Conservation (phyloP, 1,140 invertebrate species). For the Sinonovacula constricta region DNA sequence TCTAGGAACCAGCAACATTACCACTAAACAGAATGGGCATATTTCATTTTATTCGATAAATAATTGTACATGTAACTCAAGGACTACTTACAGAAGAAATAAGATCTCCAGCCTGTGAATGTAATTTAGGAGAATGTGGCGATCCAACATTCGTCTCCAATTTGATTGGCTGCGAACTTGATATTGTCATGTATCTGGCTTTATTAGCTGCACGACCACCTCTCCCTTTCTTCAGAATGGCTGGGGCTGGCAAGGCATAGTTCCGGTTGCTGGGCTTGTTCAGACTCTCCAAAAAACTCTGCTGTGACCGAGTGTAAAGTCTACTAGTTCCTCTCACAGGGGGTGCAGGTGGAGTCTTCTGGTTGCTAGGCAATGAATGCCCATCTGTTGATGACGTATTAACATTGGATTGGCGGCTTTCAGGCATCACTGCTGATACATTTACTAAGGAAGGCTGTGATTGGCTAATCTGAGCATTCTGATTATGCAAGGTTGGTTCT, state of each 20-base stretch:
- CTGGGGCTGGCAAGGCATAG: conserved; percentile 29
- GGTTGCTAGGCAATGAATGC: conserved; percentile 15
- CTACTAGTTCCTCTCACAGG: conserved; percentile 48
- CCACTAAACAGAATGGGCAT: too few relatives aligned
- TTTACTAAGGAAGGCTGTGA: conserved; percentile 16
- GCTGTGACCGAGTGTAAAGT: conserved; percentile 12
- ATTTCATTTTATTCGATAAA: too few relatives aligned
- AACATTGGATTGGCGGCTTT: conserved; percentile 45
- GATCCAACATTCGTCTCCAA: conserved; percentile 67
- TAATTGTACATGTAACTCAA: too few relatives aligned
- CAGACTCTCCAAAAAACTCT: conserved; percentile 34
- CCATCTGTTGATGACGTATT: conserved; percentile 28
- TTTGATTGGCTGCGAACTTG: conserved; percentile 82
- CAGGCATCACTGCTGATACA: conserved; percentile 12
- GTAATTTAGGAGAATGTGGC: conserved; percentile 57
- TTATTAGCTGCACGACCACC: conserved; percentile 34
- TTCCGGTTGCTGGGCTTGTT: conserved; percentile 28
- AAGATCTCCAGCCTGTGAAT: conserved; percentile 68
- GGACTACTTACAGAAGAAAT: conserved; percentile 63
- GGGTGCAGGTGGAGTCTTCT: conserved; percentile 40
- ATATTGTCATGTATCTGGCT: conserved; percentile 91
- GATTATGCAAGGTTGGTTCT: conserved; percentile 44
- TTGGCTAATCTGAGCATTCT: conserved; percentile 44
- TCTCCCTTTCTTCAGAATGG: conserved; percentile 46
- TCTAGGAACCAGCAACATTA: too few relatives aligned